Percentiles rank a stretch among this genome's conserved stretches.
Conservation (phyloP, 2,888 invertebrate genomes). For the Gasteruption jaculator region DNA sequence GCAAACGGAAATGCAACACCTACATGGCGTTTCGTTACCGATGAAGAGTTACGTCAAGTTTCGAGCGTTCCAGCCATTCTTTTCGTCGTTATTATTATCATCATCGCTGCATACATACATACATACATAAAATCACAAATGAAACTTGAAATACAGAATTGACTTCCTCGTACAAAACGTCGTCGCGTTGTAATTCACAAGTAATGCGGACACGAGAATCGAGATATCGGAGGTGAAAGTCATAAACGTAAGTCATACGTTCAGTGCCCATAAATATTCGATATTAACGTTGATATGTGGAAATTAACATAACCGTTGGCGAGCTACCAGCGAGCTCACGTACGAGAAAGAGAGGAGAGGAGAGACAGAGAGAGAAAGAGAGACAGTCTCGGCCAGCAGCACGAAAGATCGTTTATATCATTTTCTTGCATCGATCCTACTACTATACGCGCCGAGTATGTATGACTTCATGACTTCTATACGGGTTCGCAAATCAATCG, state of each 20-base stretch:
- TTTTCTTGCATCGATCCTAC: constrained; percentile 28
- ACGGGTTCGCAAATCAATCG: constrained; percentile 43
- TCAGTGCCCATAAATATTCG: constrained; percentile 48
- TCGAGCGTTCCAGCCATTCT: too few species aligned
- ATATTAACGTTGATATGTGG: constrained; percentile 49
- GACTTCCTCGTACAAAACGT: constrained; percentile 18
- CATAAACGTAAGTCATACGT: constrained; percentile 48
- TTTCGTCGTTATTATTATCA: too few species aligned
- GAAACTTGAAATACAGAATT: constrained; percentile 19
- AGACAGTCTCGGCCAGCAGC: constrained; percentile 7
- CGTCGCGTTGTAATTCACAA: constrained; percentile 19
- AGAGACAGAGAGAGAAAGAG: constrained; percentile 17
- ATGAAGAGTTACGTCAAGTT: too few species aligned
- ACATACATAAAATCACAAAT: too few species aligned
- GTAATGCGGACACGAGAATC: constrained; percentile 33
- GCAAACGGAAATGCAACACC: too few species aligned
- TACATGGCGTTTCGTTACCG: too few species aligned
- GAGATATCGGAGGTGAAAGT: constrained; percentile 46
- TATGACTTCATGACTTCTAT: constrained; percentile 39
- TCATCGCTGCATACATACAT: too few species aligned
- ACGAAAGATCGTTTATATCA: constrained; percentile 23
- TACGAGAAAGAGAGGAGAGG: neutral
- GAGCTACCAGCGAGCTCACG: constrained; percentile 29
- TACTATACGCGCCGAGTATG: constrained; percentile 18
- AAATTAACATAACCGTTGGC: constrained; percentile 48